Percentiles rank a stretch among this genome's conserved stretches.
Conservation (phyloP, 2,113 vertebrate genomes). For the Eulemur rufifrons region DNA sequence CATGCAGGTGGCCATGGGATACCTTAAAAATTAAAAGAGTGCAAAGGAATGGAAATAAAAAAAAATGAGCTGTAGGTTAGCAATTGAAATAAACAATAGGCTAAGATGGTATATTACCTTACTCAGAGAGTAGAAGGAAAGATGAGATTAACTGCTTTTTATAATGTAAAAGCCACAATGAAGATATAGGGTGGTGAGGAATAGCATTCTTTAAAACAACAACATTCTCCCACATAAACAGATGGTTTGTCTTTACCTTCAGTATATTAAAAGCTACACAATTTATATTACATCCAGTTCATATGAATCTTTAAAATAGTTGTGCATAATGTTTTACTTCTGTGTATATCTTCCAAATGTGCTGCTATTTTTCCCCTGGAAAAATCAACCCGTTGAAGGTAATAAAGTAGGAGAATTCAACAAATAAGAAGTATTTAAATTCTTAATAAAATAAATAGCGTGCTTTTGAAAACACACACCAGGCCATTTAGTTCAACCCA, state of each 20-base stretch:
- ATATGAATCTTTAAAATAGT: conserved; percentile 44
- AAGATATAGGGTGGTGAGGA: not conserved
- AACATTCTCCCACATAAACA: not conserved
- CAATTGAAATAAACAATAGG: not conserved
- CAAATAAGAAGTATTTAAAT: conserved; percentile 55
- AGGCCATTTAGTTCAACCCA: not conserved
- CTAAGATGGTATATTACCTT: not conserved
- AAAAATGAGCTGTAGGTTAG: not conserved
- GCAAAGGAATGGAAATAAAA: not conserved
- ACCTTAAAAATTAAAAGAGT: not conserved
- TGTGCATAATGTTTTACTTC: conserved; percentile 23
- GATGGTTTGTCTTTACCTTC: not conserved
- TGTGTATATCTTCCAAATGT: conserved; percentile 49
- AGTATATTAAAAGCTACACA: not conserved
- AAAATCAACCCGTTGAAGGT: not conserved
- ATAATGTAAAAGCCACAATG: not conserved
- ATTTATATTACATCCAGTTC: conserved; percentile 21
- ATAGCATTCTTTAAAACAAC: conserved; percentile 37
- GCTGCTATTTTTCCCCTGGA: not conserved
- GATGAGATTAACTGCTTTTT: not conserved
- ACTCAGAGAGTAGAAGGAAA: not conserved
- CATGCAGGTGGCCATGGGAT: not conserved
- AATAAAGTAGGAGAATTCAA: conserved; percentile 16
- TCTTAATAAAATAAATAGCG: conserved; percentile 46
- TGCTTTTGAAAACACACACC: conserved; percentile 33